Evolutionary conservation across 2,888 invertebrate species (phyloP), one percentile per base, ranked within the genome.

Genomic region (Eumerus sabulonum): DNA sequence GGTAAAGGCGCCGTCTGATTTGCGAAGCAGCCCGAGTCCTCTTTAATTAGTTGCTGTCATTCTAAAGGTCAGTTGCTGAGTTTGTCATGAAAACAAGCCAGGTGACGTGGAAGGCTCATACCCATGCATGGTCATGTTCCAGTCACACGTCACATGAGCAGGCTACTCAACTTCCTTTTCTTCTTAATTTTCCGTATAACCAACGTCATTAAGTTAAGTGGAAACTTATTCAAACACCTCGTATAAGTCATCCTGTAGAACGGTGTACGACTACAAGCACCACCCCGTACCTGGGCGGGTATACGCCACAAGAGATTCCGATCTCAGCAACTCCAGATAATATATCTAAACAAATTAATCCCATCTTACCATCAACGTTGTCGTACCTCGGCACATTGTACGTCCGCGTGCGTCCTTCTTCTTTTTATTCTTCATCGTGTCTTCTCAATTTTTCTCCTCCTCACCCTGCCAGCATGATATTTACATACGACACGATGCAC

Each of bases 221-320:
- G 79, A 79, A 79, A 79, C 79, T 79, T 79, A 79, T 79, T 79
- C 79, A 79, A 70, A 79, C 79, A 79, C 79, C 79, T 79, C 74
- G 64, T 68, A 79, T 79, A 79, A 79, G 79, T 79, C 74, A 79
- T 79, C 68, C 64, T 51, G 68, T 14, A 16, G 51, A 38, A 27
- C 38, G 14, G 56, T 40, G 12, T 11, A 27, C 18, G 42, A 9
- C 12, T 40, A n/a, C 11, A 40, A 40, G 40, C 56, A 44, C 40
- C 36, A 17, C 12, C 16, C 54, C 13, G 54, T 67, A 73, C 73
- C 62, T 50, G 51, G 56, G 68, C 40, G 66, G 42, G 63, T 68
- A 74, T 27, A 7, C 7, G 64, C 53, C 64, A 74, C 79, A 79
- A 79, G 68, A 79, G 79, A 79, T 79, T 79, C 79, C 79, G 74